Evolutionary conservation across 2,797 vertebrate genomes (phyloP), one percentile per base, ranked within the genome.

Genomic region (Cossypha polioptera): DNA sequence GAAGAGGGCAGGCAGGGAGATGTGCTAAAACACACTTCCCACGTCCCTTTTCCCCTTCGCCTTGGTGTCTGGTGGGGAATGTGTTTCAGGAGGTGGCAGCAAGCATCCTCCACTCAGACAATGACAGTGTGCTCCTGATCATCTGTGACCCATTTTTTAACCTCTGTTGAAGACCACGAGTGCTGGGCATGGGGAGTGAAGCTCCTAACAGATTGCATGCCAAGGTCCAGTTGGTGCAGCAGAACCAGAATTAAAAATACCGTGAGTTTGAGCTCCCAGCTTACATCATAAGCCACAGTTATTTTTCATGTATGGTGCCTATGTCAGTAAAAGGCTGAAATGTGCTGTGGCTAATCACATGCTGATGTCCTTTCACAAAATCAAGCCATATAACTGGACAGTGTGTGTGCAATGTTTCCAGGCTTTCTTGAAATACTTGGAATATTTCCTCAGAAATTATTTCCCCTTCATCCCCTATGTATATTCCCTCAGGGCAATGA

Each of bases 381-480:
- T 16, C 33, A 78, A 74, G 42, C 16, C 5, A 2, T 65, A 21
- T 73, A 72, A 53, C 29, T 63, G 80, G 71, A 54, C 35, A 66
- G 79, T 33, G 48, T 3, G 1, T 86, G 68, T 87, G 40, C 63
- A 36, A 57, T 73, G n/a, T 86, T 94, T 53, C 48, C 61, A 78
- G 47, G 33, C 68, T 93, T 95, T 81, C 75, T 72, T 67, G 57
- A 86, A 95, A 62, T 88, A 58, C 26, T 75, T 35, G 36, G 47
- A 72, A 35, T 84, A 68, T 69, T 85, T 86, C 43, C 26, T 79
- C 35, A 91, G 57, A 79, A 80, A 68, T 65, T 3, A 67, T 67
- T 93, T 75, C 45, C 28, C 21, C 84, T 80, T 69, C 6, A 3
- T 78, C 28, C 12, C 5, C 10, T 79, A 13, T 3, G 3, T 86